Evolutionary conservation across 1,140 invertebrate species (phyloP), one percentile per base, ranked within the genome.

Genomic region (Pararge aegeria): DNA sequence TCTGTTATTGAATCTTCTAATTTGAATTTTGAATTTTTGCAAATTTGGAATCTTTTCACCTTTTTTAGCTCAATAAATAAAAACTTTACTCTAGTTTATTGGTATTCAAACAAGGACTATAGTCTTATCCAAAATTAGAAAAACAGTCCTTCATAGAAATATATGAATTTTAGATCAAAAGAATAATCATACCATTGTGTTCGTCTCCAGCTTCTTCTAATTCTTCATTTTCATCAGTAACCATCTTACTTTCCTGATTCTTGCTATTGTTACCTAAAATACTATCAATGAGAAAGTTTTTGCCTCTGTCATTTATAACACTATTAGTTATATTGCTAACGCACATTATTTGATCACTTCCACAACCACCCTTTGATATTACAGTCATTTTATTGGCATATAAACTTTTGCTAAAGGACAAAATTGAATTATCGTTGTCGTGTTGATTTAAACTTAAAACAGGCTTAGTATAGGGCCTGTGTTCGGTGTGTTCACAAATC

Each of bases 281-380:
- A 75, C 69, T 87, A 61, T 89, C 87, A 58, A 89, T 89, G 13
- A 89, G 68, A 73, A 89, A 89, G 79, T 89, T 80, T 78, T 87
- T 57, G 10, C 48, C 61, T 27, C 42, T 63, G 29, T 15, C 13
- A 37, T 60, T 64, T 46, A 54, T 24, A 13, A 57, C 54, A 75
- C 66, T 75, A 44, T 70, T 77, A 59, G 66, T 34, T 10, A 56
- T 46, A 50, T 70, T 66, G 52, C 67, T 72, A 30, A 40, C 48
- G 72, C 54, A 59, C 21, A 63, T 68, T 10, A 66, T 53, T 16
- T 64, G 50, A 46, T 67, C 66, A 77, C 64, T 72, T 49, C 70
- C 63, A 68, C 66, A 70, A 38, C 61, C 50, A 42, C 38, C 67
- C 56, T 64, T 77, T 20, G 58, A 50, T 65, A 68, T 78, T 38